Evolutionary conservation across 2,888 invertebrate species (phyloP).

Genomic region (Phymatocera aterrima): DNA sequence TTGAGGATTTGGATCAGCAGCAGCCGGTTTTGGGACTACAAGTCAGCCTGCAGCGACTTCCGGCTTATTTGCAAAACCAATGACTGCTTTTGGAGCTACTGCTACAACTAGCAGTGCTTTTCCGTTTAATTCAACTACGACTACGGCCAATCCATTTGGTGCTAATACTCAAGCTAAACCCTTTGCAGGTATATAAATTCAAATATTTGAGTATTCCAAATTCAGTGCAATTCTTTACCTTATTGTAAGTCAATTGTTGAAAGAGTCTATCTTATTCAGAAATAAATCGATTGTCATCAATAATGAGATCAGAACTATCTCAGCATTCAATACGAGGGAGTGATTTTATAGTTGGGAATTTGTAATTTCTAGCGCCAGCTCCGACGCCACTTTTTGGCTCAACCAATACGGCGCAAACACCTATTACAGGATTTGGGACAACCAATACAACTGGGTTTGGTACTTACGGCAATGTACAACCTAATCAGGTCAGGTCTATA

Average conservation of each 20-base stretch:
- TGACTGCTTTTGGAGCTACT: slow-evolving; percentile 78
- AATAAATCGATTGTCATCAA: neutral
- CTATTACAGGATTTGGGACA: slow-evolving; percentile 68
- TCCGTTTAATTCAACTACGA: slow-evolving; percentile 71
- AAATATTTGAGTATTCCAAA: slow-evolving; percentile 2
- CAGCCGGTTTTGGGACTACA: slow-evolving; percentile 77
- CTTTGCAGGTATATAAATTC: slow-evolving; percentile 71
- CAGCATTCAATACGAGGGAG: neutral
- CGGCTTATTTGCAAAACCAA: slow-evolving; percentile 82
- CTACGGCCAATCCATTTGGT: slow-evolving; percentile 72
- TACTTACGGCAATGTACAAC: slow-evolving; percentile 71
- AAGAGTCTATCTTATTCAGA: too few species aligned
- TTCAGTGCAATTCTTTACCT: slow-evolving; percentile 13
- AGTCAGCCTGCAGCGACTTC: slow-evolving; percentile 77
- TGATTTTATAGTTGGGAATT: slow-evolving; percentile 27
- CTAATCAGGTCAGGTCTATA: slow-evolving; percentile 65
- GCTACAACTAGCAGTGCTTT: slow-evolving; percentile 75
- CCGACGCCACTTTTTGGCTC: slow-evolving; percentile 70
- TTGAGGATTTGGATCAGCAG: slow-evolving; percentile 77
- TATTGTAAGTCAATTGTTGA: too few species aligned
- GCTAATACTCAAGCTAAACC: slow-evolving; percentile 73
- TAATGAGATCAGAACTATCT: neutral
- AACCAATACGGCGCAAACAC: slow-evolving; percentile 67
- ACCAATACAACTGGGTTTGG: slow-evolving; percentile 71
- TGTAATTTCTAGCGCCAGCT: slow-evolving; percentile 64